A percentile compares a stretch with the other conserved stretches of the same genome.
Evolutionary conservation across 2,888 invertebrate species (phyloP).

Genomic region (Dryomyza anilis): DNA sequence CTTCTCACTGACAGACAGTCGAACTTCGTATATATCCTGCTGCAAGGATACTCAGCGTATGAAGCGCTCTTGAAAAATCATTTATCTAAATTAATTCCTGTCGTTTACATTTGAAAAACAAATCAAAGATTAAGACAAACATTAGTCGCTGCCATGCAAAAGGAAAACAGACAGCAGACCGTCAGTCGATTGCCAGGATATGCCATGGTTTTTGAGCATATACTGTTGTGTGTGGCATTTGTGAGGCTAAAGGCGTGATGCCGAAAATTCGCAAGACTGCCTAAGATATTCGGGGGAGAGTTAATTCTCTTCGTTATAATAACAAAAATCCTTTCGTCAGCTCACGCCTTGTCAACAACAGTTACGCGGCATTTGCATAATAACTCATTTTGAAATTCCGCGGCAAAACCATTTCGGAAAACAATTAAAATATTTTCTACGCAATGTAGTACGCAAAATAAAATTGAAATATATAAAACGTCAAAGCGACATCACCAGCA

Average conservation of each 20-base stretch:
- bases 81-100: slow-evolving; percentile 63
- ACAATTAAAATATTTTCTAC: slow-evolving; percentile 51
- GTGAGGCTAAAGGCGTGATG: slow-evolving; percentile 37
- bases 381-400: slow-evolving; percentile 58
- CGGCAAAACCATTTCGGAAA: slow-evolving; percentile 43
- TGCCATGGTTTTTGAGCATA: slow-evolving; percentile 31
- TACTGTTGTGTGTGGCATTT: slow-evolving; percentile 36
- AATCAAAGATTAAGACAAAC: slow-evolving; percentile 63
- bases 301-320: too few species aligned
- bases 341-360: too few species aligned
- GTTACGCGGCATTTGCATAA: slow-evolving; percentile 36
- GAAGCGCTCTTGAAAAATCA: slow-evolving; percentile 55
- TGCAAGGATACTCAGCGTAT: neutral
- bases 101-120: slow-evolving; percentile 62
- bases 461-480: too few species aligned
- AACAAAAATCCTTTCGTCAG: too few species aligned
- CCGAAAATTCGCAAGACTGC: slow-evolving; percentile 38
- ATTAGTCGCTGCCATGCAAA: slow-evolving; percentile 45
- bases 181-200: neutral
- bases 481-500: neutral
- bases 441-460: neutral
- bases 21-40: neutral
- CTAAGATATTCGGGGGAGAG: too few species aligned
- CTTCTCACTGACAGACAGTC: neutral
- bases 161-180: too few species aligned